Conservation (phyloP, 2,888 invertebrate species). For the Diarsia dahlii region DNA sequence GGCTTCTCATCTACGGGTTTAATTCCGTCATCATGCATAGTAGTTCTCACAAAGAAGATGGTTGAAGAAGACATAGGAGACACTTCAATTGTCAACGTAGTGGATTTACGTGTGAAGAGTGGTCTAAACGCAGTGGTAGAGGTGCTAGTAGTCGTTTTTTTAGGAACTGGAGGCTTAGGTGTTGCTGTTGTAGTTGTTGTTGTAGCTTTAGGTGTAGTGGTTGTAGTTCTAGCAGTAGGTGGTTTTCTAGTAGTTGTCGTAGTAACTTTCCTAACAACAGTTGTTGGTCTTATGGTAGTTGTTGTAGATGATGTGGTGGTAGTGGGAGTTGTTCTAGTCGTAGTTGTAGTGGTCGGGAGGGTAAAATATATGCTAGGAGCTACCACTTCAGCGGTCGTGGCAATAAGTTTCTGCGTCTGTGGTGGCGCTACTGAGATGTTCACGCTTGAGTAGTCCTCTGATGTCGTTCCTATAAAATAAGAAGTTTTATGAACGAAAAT, state of each 20-base stretch:
- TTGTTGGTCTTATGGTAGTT: slow-evolving; percentile 13
- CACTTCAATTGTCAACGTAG: slow-evolving; percentile 35
- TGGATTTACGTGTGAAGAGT: slow-evolving; percentile 32
- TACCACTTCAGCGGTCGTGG: slow-evolving; percentile 57
- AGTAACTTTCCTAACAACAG: neutral
- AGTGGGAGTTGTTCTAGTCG: slow-evolving; percentile 39
- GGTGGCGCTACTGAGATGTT: slow-evolving; percentile 59
- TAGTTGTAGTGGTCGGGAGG: slow-evolving; percentile 45
- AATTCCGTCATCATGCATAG: slow-evolving; percentile 13
- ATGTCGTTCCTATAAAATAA: slow-evolving; percentile 14
- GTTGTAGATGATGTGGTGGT: slow-evolving; percentile 24
- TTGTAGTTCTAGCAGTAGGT: slow-evolving; percentile 24
- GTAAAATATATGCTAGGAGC: too few relatives aligned
- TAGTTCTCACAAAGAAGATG: slow-evolving; percentile 26
- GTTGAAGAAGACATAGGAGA: slow-evolving; percentile 25
- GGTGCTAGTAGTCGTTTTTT: slow-evolving; percentile 30
- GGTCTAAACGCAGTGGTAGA: slow-evolving; percentile 29
- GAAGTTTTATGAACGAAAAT: neutral
- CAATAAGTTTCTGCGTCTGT: slow-evolving; percentile 76
- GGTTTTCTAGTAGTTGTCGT: slow-evolving; percentile 46
- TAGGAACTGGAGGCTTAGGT: slow-evolving; percentile 37
- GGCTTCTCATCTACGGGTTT: slow-evolving; percentile 19
- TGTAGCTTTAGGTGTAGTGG: slow-evolving; percentile 19
- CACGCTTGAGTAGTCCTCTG: neutral
- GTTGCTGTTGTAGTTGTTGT: slow-evolving; percentile 11